A percentile compares a stretch with the other conserved stretches of the same genome.
phyloP scores from a whole-genome alignment of 2,797 vertebrate species.

The Myoxocephalus aenaeus region DNA sequence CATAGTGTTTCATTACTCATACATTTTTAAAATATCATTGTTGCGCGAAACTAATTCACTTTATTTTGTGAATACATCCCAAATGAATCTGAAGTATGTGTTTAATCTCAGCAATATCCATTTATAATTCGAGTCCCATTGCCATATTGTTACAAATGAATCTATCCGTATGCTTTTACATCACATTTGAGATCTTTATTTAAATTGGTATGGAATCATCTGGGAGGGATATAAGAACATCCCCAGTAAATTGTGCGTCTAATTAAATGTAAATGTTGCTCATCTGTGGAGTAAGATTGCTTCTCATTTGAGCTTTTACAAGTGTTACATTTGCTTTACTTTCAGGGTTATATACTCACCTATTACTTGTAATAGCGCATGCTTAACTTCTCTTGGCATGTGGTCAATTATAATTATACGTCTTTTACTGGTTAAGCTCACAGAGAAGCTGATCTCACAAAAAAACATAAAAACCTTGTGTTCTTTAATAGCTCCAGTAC shows the following conservation, averaged over 20 bases:
- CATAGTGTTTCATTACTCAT: neutral
- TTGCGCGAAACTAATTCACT: neutral
- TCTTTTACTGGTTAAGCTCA: conserved; percentile 12
- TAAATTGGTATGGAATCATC: neutral
- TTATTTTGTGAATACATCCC: neutral
- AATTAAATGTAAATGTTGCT: neutral
- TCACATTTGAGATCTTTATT: neutral
- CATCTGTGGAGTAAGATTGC: neutral
- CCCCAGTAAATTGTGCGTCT: neutral
- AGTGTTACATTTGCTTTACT: neutral
- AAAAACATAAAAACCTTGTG: neutral
- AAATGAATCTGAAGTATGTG: neutral
- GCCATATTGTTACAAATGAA: neutral
- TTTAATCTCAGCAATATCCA: neutral
- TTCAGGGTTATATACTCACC: neutral
- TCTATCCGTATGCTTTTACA: neutral
- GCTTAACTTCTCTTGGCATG: neutral
- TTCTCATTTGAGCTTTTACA: neutral
- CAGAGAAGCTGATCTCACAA: neutral
- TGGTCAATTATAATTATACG: neutral
- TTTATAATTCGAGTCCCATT: neutral
- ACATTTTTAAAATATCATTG: neutral
- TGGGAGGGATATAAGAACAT: neutral
- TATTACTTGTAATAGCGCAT: neutral
- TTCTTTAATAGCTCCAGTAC: conserved; percentile 29